These are phyloP conservation scores for Coranthus polyacanthus DNA, from an alignment of 2,797 vertebrate species.

Conservation along the genomic window DNA sequence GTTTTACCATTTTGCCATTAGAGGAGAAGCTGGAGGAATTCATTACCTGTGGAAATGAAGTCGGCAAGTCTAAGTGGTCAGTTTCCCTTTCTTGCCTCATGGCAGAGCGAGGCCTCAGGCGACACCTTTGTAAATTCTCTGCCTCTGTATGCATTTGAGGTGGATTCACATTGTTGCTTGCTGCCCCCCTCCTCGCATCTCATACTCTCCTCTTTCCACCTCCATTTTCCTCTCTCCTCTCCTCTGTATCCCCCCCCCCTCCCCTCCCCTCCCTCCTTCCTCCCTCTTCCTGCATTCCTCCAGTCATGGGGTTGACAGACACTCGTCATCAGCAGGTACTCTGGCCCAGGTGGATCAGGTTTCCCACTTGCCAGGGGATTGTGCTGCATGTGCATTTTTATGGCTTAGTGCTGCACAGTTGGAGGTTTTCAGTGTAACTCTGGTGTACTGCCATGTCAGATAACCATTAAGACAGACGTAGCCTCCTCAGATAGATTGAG, in stretches of 20 bases:
- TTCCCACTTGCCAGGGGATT: conserved; percentile 71
- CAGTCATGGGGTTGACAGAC: conserved; percentile 76
- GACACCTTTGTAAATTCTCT: conserved; percentile 52
- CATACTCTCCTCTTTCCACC: conserved; percentile 41
- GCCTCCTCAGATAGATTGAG: conserved; percentile 43
- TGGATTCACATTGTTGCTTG: conserved; percentile 44
- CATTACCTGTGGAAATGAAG: conserved; percentile 55
- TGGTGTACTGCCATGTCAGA: conserved; percentile 60
- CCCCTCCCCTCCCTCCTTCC: conserved; percentile 5
- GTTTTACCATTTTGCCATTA: conserved; percentile 16
- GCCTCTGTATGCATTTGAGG: conserved; percentile 45
- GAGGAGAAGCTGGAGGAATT: conserved; percentile 44
- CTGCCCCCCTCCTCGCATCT: conserved; percentile 12
- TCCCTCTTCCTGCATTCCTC: conserved; percentile 66
- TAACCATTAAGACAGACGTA: conserved; percentile 53
- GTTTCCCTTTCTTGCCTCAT: conserved; percentile 25
- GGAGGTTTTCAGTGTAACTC: conserved; percentile 59
- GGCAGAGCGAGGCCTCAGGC: conserved; percentile 36
- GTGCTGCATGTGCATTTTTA: conserved; percentile 77
- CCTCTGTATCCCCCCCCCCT: not conserved
- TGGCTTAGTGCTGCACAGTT: conserved; percentile 70
- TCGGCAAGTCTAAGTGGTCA: conserved; percentile 47
- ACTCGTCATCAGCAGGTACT: conserved; percentile 82
- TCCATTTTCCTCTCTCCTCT: conserved; percentile 11
- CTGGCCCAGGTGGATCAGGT: conserved; percentile 78